These are phyloP conservation scores for Bambusicola thoracicus DNA, from an alignment of 2,113 vertebrate genomes.

Conservation along the genomic window DNA sequence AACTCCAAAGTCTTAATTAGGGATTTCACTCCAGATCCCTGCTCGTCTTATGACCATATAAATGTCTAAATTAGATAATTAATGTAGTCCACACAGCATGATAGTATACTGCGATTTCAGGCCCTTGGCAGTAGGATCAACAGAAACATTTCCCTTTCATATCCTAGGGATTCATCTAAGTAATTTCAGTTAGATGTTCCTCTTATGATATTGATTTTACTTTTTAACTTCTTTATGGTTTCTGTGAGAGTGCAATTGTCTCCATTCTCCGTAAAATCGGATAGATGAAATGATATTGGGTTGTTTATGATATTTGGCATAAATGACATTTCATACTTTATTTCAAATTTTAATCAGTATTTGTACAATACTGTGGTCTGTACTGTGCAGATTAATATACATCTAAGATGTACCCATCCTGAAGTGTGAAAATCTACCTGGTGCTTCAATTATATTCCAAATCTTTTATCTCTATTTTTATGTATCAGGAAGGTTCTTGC, in stretches of 20 bases:
- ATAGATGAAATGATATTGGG: neutral
- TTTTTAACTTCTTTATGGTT: neutral
- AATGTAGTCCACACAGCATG: neutral
- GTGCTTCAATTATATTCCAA: neutral
- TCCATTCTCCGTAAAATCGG: neutral
- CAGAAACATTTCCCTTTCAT: slow-evolving; percentile 21
- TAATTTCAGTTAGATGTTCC: neutral
- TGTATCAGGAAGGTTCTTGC: slow-evolving; percentile 5
- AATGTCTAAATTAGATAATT: slow-evolving; percentile 59
- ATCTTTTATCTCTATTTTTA: neutral
- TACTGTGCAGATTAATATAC: neutral
- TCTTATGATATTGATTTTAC: neutral
- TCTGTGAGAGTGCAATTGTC: neutral
- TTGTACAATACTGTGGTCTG: neutral
- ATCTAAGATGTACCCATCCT: neutral
- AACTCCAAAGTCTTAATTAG: slow-evolving; percentile 12
- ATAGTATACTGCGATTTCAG: slow-evolving; percentile 11
- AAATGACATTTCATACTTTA: neutral
- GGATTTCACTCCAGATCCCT: slow-evolving; percentile 3
- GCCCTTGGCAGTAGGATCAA: slow-evolving; percentile 1
- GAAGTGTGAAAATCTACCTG: neutral
- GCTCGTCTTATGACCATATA: slow-evolving; percentile 55
- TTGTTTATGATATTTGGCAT: neutral
- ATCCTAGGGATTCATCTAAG: neutral
- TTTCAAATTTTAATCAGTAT: slow-evolving; percentile 21